Base-by-base conservation (phyloP, 1,140 invertebrate genomes). In the Trichonephila clavipes region DNA sequence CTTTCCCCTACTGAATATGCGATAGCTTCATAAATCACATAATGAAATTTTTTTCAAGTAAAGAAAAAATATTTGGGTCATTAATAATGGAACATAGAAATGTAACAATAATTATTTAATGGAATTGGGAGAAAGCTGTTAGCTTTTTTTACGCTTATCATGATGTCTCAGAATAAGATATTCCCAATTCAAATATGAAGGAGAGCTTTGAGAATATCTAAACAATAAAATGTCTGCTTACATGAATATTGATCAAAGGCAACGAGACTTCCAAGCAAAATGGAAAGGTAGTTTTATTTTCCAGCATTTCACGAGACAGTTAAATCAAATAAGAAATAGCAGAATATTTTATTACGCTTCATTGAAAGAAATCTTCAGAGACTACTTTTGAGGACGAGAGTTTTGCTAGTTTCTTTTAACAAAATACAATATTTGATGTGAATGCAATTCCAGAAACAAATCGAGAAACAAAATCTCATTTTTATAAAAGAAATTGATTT, bases 341-440 rank as follows among this genome's bases (percentile, higher is more conserved):
- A 77, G 72, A 77, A 77, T 77, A 77, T 77, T 77, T 77, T 77
- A 77, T 77, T 77, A 77, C 34, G 72, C 72, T 77, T 77, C 72
- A 34, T 40, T 77, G 28, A 40, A 40, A 14, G 72, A 19, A 77
- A 34, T 40, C 72, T 40, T 34, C 28, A 40, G 72, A 19, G 72
- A 77, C 72, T 77, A 28, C 72, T 77, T 40, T 77, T 34, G 72
- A 8, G 72, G 72, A 28, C 34, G 34, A 40, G 72, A 40, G 72
- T 77, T 77, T 77, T 77, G 34, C 34, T 77, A 3, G 7, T 77
- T 77, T 77, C 72, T 77, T 77, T 77, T 77, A 77, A 40, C 72
- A 40, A 77, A 34, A 77, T 40, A 28, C 18, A 77, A 77, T 40
- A 40, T 77, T 77, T 77, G 28, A 77, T 40, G 72, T 77, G 72